Evolutionary conservation across 2,888 invertebrate species (phyloP).

Genomic region (Homarus gammarus): DNA sequence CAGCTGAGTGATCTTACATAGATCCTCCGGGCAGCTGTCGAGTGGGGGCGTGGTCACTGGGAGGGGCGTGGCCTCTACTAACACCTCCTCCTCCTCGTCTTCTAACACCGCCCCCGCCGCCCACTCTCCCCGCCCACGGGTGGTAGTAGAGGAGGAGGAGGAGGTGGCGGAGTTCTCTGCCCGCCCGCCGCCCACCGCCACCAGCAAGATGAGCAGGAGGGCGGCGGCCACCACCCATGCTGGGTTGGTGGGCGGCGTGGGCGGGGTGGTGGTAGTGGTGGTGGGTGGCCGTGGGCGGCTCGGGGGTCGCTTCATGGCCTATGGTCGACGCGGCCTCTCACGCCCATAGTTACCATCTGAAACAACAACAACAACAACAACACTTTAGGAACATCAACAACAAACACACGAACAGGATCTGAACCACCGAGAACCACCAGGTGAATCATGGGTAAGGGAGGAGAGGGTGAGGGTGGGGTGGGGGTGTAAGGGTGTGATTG

Average conservation of each 20-base stretch:
- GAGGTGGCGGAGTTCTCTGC: neutral
- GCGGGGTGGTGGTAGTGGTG: constrained; percentile 8
- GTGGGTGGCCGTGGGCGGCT: constrained; percentile 5
- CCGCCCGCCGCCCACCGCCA: neutral
- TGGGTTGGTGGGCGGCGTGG: neutral
- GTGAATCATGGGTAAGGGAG: too few relatives aligned
- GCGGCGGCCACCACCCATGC: neutral
- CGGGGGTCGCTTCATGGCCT: constrained; percentile 21
- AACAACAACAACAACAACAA: neutral
- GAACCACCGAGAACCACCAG: too few relatives aligned
- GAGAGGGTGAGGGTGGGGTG: too few relatives aligned
- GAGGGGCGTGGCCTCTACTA: neutral
- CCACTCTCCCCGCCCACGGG: neutral
- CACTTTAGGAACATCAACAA: too few relatives aligned
- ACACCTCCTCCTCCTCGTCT: neutral
- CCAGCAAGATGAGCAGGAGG: constrained; percentile 1
- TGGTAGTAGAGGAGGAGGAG: neutral
- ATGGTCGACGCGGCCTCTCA: neutral
- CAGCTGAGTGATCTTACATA: constrained; percentile 18
- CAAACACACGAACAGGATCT: too few relatives aligned
- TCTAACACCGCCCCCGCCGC: neutral
- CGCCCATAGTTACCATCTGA: constrained; percentile 15
- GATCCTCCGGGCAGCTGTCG: constrained; percentile 4
- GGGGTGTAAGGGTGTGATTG: too few relatives aligned
- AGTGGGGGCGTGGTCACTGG: neutral